Base-by-base conservation (phyloP, 2,113 vertebrate species). In the Gopherus flavomarginatus region DNA sequence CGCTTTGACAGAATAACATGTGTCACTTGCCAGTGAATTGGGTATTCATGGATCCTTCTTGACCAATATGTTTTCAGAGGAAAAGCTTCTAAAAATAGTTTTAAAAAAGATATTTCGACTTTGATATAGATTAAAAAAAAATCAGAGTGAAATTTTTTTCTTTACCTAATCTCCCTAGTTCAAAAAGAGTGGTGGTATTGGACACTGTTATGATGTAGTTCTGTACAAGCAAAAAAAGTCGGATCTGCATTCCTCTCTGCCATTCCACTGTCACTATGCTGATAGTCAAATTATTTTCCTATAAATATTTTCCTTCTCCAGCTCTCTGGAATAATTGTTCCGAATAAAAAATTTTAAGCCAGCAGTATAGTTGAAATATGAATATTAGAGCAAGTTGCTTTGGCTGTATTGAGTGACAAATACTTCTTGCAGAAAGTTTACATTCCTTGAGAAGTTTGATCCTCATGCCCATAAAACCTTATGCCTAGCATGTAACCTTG, bases 281-380 rank as follows among this genome's bases (percentile, higher is more conserved):
- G 62, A 95, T 38, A 94, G 79, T 84, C 77, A 97, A 93, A 97
- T 88, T 47, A 75, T 95, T 97, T 97, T 88, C 85, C 93, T 96
- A 87, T 89, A 97, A 96, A 96, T 81, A 87, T 81, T 85, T 91
- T 47, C 83, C 79, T 87, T 95, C 82, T 13, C 86, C 50, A 85
- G 53, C 53, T 98, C 88, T 95, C 96, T 83, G 84, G 8, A 92
- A 94, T 95, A 57, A 11, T 84, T 92, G 59, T 95, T 96, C 47
- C 87, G 38, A 80, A 29, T 92, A 44, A 82, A 59, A 56, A 90
- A 95, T 83, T 8, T 85, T 38, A 86, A 95, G 84, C 72, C 84
- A 94, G 90, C 93, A 56, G 13, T 86, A 75, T n/a, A 92, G 83
- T 77, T 88, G 83, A 94, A 97, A 96, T 95, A 87, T 83, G 77